Conservation (phyloP, 2,113 vertebrate species). For the Sprattus sprattus region DNA sequence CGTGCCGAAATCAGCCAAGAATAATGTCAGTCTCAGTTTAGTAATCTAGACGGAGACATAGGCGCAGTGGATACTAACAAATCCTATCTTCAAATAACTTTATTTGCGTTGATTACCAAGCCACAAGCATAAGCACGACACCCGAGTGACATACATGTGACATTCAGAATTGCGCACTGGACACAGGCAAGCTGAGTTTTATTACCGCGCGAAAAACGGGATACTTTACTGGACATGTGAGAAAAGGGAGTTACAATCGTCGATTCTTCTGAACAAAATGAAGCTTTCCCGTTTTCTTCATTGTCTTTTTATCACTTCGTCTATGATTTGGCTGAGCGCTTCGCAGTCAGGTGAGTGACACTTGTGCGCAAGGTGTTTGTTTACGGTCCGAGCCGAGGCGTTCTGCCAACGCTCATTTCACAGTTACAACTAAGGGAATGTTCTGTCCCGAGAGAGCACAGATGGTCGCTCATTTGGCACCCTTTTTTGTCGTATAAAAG, state of each 20-base stretch:
- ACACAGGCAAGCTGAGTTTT: slow-evolving; percentile 19
- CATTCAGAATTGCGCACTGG: slow-evolving; percentile 29
- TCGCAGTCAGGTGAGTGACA: slow-evolving; percentile 71
- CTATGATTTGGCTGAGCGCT: slow-evolving; percentile 54
- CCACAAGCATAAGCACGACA: slow-evolving; percentile 21
- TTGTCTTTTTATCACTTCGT: slow-evolving; percentile 62
- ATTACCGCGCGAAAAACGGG: slow-evolving; percentile 46
- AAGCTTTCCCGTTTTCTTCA: slow-evolving; percentile 58
- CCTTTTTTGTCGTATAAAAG: not conserved
- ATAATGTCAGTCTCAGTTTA: slow-evolving; percentile 29
- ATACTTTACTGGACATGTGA: slow-evolving; percentile 72
- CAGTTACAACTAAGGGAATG: slow-evolving; percentile 16
- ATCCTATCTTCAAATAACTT: slow-evolving; percentile 2
- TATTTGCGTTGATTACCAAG: slow-evolving; percentile 2
- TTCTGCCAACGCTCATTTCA: slow-evolving; percentile 11
- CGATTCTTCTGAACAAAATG: slow-evolving; percentile 58
- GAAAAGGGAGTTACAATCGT: slow-evolving; percentile 60
- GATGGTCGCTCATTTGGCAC: not conserved
- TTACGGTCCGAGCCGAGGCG: slow-evolving; percentile 14
- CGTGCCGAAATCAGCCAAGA: slow-evolving; percentile 36
- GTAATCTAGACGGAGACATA: slow-evolving; percentile 25
- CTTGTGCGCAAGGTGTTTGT: slow-evolving; percentile 22
- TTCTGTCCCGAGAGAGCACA: slow-evolving; percentile 9
- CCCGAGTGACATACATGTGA: slow-evolving; percentile 25
- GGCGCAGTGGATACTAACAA: slow-evolving; percentile 11